Evolutionary conservation across 2,113 vertebrate species (phyloP), one percentile per base, ranked within the genome.

Genomic region (Plotosus lineatus): DNA sequence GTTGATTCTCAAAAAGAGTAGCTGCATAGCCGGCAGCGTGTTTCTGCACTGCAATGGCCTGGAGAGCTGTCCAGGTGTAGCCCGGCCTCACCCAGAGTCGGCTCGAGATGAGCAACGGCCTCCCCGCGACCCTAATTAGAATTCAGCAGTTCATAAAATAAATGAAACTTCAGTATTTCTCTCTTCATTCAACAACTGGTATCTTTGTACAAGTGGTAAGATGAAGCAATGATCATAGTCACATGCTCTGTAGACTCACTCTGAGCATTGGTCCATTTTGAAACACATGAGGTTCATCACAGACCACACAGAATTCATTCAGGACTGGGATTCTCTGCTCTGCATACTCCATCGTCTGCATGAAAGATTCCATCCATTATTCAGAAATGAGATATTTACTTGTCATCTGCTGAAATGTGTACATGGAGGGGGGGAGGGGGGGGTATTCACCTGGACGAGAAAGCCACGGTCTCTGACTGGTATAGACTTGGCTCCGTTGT

Each of bases 271-370:
- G 96, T 82, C 96, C 95, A 73, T 97, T 97, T 86, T 96, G 95
- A 90, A 97, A 97, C 46, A 97, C 95, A 21, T 97, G 96, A 6
- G 95, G 94, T 85, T 97, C 96, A 26, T 97, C 95, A 86, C 96
- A 97, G 83, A 97, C 96, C 77, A 97, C 96, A 88, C 96, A 96
- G 88, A 95, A 96, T 83, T 96, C 96, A 38, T 96, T 97, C 84
- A 97, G 75, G 14, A 96, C 94, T 5, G 95, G 96, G 87, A 96
- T 97, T 88, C 95, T 91, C 84, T 96, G 95, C 78, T 95, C 95
- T 55, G 95, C 96, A 90, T 96, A 96, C 87, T 95, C 94, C 87
- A 97, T 96, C 28, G 94, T 96, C 95, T 97, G 86, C 65, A 86
- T 83, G 46, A 83, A 81, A 90, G 85, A 69, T 66, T 2, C 50